These are phyloP conservation scores for Nautilus pompilius DNA, from an alignment of 1,140 invertebrate species.

Conservation along the genomic window DNA sequence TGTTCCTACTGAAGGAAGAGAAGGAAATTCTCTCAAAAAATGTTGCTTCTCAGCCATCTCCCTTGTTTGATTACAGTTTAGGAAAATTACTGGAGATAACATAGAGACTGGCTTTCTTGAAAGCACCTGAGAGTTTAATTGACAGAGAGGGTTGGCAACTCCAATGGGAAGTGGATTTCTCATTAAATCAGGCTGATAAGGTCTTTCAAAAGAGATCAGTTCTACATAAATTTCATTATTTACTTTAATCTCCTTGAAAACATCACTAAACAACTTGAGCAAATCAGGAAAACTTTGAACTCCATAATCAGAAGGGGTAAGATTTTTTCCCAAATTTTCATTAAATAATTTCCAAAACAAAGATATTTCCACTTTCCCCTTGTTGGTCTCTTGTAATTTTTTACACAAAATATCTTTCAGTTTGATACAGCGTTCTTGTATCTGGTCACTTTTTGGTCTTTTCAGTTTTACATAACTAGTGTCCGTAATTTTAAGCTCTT, in stretches of 20 bases:
- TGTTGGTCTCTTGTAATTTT: not conserved
- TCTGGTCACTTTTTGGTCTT: not conserved
- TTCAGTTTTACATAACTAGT: not conserved
- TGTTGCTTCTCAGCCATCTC: too few relatives aligned
- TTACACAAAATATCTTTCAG: too few relatives aligned
- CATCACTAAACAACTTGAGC: not conserved
- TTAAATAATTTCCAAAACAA: not conserved
- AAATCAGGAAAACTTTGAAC: not conserved
- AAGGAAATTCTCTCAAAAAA: too few relatives aligned
- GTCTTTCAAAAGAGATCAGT: not conserved
- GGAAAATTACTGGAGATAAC: too few relatives aligned
- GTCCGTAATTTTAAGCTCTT: slow-evolving; percentile 8
- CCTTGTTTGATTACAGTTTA: too few relatives aligned
- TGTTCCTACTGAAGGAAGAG: too few relatives aligned
- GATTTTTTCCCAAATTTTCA: not conserved
- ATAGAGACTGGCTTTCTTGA: too few relatives aligned
- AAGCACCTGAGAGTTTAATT: too few relatives aligned
- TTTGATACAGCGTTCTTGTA: too few relatives aligned
- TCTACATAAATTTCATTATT: not conserved
- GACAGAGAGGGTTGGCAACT: too few relatives aligned
- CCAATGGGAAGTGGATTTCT: too few relatives aligned
- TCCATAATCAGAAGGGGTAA: not conserved
- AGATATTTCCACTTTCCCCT: not conserved
- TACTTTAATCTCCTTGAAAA: not conserved
- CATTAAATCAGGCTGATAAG: too few relatives aligned